A percentile compares a stretch with the other conserved stretches of the same genome.
Evolutionary conservation across 1,140 invertebrate genomes (phyloP).

Genomic region (Cephus cinctus): DNA sequence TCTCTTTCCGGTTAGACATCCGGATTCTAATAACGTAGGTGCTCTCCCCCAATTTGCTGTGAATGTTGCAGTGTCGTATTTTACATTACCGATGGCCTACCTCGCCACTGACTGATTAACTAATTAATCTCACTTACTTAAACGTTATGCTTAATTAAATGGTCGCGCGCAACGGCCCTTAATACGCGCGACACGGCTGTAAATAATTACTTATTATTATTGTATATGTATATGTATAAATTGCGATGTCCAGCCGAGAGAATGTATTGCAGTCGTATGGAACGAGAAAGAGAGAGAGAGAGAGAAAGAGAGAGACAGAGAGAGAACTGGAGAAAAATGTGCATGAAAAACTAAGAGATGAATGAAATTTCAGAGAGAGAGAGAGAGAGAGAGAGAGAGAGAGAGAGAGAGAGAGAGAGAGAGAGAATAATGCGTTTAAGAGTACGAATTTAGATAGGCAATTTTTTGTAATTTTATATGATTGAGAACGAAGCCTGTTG

Average conservation of each 20-base stretch:
- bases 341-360: too few species aligned
- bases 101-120: constrained; percentile 37
- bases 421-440: too few species aligned
- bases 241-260: too few species aligned
- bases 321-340: too few species aligned
- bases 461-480: constrained; percentile 54
- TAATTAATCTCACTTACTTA: constrained; percentile 31
- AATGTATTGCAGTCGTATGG: too few species aligned
- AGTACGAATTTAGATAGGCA: constrained; percentile 45
- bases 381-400: too few species aligned
- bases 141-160: constrained; percentile 25
- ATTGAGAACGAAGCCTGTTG: constrained; percentile 37
- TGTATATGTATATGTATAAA: too few species aligned
- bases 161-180: constrained; percentile 7
- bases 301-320: too few species aligned
- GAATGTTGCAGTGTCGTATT: constrained; percentile 19
- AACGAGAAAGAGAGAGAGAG: too few species aligned
- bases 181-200: constrained; percentile 13
- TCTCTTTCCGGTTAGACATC: constrained; percentile 5
- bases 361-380: too few species aligned
- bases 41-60: constrained; percentile 2
- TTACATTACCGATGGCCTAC: constrained; percentile 43
- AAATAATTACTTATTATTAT: constrained; percentile 16
- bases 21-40: background rate
- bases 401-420: too few species aligned